Conservation (phyloP, 2,797 vertebrate species). For the Pipistrellus kuhlii region DNA sequence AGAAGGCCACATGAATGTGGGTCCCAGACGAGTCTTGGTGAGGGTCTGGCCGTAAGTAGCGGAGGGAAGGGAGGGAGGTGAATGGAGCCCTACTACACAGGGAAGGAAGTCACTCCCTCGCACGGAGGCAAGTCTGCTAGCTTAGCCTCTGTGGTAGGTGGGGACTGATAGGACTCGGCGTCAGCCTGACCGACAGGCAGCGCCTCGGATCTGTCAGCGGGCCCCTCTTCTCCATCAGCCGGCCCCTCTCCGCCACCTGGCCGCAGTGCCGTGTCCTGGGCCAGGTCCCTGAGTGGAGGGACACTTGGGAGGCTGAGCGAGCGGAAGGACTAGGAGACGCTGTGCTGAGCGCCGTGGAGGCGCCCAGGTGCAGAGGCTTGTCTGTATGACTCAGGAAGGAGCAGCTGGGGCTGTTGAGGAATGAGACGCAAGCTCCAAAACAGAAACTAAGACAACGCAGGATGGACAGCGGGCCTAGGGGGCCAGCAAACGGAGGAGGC, state of each 20-base stretch:
- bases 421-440: not conserved
- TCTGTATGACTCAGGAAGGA: not conserved
- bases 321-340: not conserved
- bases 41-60: not conserved
- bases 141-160: not conserved
- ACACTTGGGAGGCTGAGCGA: not conserved
- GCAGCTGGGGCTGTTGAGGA: not conserved
- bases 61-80: not conserved
- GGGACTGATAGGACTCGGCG: not conserved
- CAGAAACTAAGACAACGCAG: not conserved
- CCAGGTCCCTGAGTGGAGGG: not conserved
- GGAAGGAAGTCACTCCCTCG: not conserved
- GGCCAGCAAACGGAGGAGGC: not conserved
- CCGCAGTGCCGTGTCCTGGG: not conserved
- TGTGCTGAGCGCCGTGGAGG: not conserved
- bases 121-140: not conserved
- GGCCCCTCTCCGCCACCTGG: not conserved
- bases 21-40: not conserved
- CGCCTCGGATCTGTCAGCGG: not conserved
- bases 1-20: not conserved
- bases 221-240: not conserved
- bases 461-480: not conserved
- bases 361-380: not conserved
- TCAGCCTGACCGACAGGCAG: not conserved
- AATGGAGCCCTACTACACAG: not conserved